Conservation (phyloP, 2,888 invertebrate species). For the Lithosia quadra region DNA sequence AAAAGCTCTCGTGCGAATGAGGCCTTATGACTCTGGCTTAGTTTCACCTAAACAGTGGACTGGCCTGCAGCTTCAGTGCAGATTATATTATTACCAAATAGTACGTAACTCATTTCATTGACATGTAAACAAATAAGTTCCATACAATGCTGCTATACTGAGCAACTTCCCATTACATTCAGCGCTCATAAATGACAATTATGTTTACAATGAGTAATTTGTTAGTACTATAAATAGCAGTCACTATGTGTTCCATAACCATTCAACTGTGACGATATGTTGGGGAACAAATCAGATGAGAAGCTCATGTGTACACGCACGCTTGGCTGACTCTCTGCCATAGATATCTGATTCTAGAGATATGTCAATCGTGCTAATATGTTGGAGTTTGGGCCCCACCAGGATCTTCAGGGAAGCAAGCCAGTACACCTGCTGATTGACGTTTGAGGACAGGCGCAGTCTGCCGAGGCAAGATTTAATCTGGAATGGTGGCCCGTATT, state of each 20-base stretch:
- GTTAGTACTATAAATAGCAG: conserved; percentile 30
- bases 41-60: too few relatives aligned
- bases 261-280: conserved; percentile 57
- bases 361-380: neutral
- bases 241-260: conserved; percentile 21
- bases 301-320: conserved; percentile 45
- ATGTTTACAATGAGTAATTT: conserved; percentile 1
- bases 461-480: too few relatives aligned
- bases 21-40: too few relatives aligned
- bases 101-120: too few relatives aligned
- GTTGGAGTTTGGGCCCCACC: too few relatives aligned
- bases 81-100: too few relatives aligned
- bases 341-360: neutral
- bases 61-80: too few relatives aligned
- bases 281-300: conserved; percentile 63
- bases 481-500: too few relatives aligned
- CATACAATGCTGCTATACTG: neutral
- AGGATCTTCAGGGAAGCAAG: too few relatives aligned
- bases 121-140: neutral
- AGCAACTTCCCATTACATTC: conserved; percentile 2
- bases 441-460: too few relatives aligned
- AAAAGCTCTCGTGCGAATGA: too few relatives aligned
- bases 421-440: too few relatives aligned
- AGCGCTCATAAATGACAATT: neutral
- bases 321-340: conserved; percentile 32